Conservation (phyloP, 2,888 invertebrate genomes). For the Stenodera caucasica region DNA sequence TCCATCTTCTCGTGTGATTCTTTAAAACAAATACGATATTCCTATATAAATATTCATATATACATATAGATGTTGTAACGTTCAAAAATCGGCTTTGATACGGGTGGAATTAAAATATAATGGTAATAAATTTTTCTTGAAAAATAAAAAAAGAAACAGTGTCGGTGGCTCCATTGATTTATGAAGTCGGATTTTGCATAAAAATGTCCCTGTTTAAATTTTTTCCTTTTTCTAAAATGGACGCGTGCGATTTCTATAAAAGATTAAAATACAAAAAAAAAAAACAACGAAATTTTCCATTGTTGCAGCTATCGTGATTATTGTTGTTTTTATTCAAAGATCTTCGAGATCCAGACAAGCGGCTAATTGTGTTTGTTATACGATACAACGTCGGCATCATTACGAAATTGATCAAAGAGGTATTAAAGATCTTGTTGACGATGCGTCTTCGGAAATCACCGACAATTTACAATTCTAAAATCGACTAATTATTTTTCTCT, state of each 20-base stretch:
- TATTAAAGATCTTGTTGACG: neutral
- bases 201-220: constrained; percentile 11
- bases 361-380: neutral
- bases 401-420: neutral
- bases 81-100: constrained; percentile 17
- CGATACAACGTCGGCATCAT: neutral
- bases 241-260: neutral
- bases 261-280: neutral
- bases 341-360: neutral
- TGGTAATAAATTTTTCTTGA: constrained; percentile 23
- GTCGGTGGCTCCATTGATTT: constrained; percentile 20
- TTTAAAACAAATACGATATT: constrained; percentile 31
- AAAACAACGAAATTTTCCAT: neutral
- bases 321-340: neutral
- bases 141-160: neutral
- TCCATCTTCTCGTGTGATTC: constrained; percentile 23
- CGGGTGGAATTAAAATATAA: constrained; percentile 20
- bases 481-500: no score
- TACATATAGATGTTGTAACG: neutral
- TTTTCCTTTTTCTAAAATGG: neutral
- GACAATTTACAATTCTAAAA: no score
- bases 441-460: neutral
- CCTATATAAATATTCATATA: constrained; percentile 7
- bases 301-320: no score
- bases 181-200: constrained; percentile 27